phyloP scores from a whole-genome alignment of 2,888 invertebrate species.

The Entomobrya proxima region DNA sequence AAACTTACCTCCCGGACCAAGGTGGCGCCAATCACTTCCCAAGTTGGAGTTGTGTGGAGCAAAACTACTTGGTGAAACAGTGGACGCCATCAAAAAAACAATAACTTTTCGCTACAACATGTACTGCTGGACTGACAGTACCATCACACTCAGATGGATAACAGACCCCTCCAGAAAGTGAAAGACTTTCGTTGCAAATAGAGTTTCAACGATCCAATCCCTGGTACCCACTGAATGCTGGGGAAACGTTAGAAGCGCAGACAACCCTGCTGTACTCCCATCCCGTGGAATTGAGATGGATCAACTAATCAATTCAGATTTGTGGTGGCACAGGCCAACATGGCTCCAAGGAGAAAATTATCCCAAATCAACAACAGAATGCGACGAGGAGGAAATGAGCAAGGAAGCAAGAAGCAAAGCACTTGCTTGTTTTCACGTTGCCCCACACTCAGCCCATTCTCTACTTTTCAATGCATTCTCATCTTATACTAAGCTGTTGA shows the following conservation, averaged over 20 bases:
- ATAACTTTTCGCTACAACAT: background rate
- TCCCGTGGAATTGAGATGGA: constrained; percentile 19
- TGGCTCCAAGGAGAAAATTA: background rate
- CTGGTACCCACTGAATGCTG: constrained; percentile 1
- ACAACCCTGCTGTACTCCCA: constrained; percentile 11
- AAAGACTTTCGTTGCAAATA: constrained; percentile 72
- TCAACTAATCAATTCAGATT: constrained; percentile 17
- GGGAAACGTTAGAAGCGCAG: constrained; percentile 25
- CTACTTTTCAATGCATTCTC: no score
- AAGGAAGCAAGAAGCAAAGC: background rate
- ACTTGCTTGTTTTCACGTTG: background rate
- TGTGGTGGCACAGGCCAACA: constrained; percentile 39
- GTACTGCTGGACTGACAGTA: constrained; percentile 51
- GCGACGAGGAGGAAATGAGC: background rate
- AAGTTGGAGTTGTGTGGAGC: constrained; percentile 75
- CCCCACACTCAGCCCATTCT: no score
- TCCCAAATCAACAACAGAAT: background rate
- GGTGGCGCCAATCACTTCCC: constrained; percentile 74
- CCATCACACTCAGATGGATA: constrained; percentile 65
- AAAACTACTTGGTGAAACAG: constrained; percentile 72
- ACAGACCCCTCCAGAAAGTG: constrained; percentile 28
- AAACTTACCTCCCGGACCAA: constrained; percentile 68
- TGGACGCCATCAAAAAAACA: constrained; percentile 21
- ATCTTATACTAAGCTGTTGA: no score
- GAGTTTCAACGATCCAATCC: constrained; percentile 66